These are phyloP conservation scores for Crotalus horridus DNA, from an alignment of 2,113 vertebrate genomes.

Conservation along the genomic window DNA sequence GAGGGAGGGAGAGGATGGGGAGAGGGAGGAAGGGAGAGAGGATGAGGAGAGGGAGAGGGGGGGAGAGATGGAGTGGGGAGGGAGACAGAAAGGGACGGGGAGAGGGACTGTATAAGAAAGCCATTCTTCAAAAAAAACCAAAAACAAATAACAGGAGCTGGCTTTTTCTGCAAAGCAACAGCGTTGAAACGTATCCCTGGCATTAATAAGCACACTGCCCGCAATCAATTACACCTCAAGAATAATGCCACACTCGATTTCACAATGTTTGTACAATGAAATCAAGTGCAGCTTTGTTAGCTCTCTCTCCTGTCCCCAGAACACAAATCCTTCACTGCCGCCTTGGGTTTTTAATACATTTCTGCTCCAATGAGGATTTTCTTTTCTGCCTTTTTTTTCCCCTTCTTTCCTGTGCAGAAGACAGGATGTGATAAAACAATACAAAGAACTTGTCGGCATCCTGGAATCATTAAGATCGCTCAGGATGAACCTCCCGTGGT, in stretches of 20 bases:
- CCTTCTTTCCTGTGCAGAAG: background rate
- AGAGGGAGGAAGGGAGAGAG: too few relatives aligned
- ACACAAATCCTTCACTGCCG: conserved; percentile 34
- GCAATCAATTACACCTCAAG: conserved; percentile 38
- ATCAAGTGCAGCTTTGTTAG: conserved; percentile 47
- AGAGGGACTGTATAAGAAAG: background rate
- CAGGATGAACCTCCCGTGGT: conserved; percentile 16
- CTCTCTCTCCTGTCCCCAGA: conserved; percentile 22
- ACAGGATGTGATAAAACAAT: background rate
- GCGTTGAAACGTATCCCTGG: conserved; percentile 32
- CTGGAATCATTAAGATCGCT: conserved; percentile 4
- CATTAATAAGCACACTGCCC: conserved; percentile 25
- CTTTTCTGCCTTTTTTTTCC: background rate
- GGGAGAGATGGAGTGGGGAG: background rate
- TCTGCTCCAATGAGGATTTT: conserved; percentile 19
- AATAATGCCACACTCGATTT: background rate
- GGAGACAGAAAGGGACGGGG: background rate
- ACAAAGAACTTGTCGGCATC: conserved; percentile 35
- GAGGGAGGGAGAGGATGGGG: too few relatives aligned
- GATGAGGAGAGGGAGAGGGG: too few relatives aligned
- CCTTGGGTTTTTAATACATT: conserved; percentile 9
- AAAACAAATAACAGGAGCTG: background rate
- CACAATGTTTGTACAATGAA: conserved; percentile 34
- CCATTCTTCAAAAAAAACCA: rapidly evolving
- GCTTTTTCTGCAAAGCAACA: background rate